phyloP scores from a whole-genome alignment of 2,797 vertebrate genomes.

The Platyrinchus mystaceus region DNA sequence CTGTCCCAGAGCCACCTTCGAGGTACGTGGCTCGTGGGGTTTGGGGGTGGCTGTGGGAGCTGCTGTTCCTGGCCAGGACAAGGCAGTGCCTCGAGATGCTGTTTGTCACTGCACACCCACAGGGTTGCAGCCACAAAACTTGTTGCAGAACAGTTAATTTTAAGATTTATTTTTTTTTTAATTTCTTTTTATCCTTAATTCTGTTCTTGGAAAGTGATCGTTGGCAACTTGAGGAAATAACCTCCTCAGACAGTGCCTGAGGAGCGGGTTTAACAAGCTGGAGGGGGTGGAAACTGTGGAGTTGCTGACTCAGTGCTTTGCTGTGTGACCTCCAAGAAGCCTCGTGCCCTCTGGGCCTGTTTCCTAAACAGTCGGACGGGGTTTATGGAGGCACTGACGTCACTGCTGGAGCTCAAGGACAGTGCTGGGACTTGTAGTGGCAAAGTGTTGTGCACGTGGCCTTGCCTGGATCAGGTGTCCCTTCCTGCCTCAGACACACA shows the following conservation, averaged over 20 bases:
- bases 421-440: background rate
- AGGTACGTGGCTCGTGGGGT: slow-evolving; percentile 75
- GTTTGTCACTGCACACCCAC: accelerated
- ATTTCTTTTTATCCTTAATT: background rate
- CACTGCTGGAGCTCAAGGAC: background rate
- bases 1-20: slow-evolving; percentile 91
- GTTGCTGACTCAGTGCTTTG: background rate
- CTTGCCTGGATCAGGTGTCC: background rate
- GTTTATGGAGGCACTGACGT: background rate
- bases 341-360: background rate
- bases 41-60: background rate
- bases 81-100: background rate
- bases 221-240: background rate
- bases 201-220: accelerated
- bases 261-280: background rate
- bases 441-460: background rate
- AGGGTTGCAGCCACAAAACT: background rate
- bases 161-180: background rate
- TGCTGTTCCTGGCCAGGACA: background rate
- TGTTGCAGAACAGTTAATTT: accelerated
- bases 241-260: background rate
- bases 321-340: background rate
- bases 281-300: background rate
- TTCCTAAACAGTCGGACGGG: background rate
- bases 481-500: background rate